phyloP scores from a whole-genome alignment of 2,113 vertebrate species.

The Synchiropus splendidus region DNA sequence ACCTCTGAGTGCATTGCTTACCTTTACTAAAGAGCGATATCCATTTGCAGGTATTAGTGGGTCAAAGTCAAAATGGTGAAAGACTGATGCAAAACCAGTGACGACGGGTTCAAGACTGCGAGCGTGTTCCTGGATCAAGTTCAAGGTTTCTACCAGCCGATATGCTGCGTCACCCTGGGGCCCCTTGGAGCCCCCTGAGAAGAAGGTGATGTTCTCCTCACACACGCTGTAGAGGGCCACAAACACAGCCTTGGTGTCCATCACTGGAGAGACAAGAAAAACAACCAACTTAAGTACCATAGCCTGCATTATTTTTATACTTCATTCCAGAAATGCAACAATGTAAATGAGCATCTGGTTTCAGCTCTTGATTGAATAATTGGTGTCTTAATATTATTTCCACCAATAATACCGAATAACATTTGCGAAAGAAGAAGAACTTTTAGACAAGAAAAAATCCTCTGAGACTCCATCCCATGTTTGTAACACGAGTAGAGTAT shows the following conservation, averaged over 20 bases:
- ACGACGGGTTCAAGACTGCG: slow-evolving; percentile 71
- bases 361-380: no score
- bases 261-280: slow-evolving; percentile 49
- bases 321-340: no score
- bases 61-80: slow-evolving; percentile 84
- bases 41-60: slow-evolving; percentile 81
- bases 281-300: no score
- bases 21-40: slow-evolving; percentile 83
- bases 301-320: no score
- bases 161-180: slow-evolving; percentile 59
- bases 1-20: slow-evolving; percentile 9
- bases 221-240: slow-evolving; percentile 71
- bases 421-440: no score
- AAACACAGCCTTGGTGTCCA: slow-evolving; percentile 80
- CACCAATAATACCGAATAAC: no score
- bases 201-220: slow-evolving; percentile 78
- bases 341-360: no score
- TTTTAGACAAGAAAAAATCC: not conserved
- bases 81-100: slow-evolving; percentile 65
- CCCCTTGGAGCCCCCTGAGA: slow-evolving; percentile 62
- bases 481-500: slow-evolving; percentile 18
- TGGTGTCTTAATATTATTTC: no score
- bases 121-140: slow-evolving; percentile 72
- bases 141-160: slow-evolving; percentile 65
- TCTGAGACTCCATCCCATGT: no score